Percentiles rank a stretch among this genome's conserved stretches.
phyloP scores from a whole-genome alignment of 2,113 vertebrate genomes.

The Eptesicus fuscus region DNA sequence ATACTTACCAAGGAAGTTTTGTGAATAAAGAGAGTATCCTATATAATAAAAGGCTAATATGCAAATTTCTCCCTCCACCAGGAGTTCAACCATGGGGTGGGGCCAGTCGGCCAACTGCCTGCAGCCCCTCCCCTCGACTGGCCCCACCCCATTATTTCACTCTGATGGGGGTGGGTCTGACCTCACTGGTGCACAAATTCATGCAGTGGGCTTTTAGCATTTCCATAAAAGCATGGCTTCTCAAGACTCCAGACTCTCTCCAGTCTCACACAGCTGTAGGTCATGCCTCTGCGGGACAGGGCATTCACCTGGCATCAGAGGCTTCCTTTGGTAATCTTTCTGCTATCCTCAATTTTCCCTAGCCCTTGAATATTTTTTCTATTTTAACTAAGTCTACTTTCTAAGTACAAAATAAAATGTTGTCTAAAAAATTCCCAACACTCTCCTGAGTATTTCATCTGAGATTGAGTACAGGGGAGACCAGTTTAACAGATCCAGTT shows the following conservation, averaged over 20 bases:
- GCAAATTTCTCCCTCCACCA: no score
- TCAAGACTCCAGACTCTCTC: no score
- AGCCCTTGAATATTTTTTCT: background rate
- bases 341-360: background rate
- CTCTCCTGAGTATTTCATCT: background rate
- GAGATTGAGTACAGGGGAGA: background rate
- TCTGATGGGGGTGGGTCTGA: no score
- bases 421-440: background rate
- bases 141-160: no score
- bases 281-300: accelerated
- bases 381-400: background rate
- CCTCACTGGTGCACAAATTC: no score
- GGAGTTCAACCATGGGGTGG: no score
- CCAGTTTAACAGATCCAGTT: background rate
- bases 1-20: background rate
- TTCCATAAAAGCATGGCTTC: background rate
- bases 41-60: no score
- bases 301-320: background rate
- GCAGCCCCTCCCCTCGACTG: no score
- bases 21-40: background rate
- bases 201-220: no score
- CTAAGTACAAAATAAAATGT: background rate
- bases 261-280: no score
- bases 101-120: no score
- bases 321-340: background rate